Evolutionary conservation across 2,797 vertebrate genomes (phyloP).

Genomic region (Peromyscus aztecus): DNA sequence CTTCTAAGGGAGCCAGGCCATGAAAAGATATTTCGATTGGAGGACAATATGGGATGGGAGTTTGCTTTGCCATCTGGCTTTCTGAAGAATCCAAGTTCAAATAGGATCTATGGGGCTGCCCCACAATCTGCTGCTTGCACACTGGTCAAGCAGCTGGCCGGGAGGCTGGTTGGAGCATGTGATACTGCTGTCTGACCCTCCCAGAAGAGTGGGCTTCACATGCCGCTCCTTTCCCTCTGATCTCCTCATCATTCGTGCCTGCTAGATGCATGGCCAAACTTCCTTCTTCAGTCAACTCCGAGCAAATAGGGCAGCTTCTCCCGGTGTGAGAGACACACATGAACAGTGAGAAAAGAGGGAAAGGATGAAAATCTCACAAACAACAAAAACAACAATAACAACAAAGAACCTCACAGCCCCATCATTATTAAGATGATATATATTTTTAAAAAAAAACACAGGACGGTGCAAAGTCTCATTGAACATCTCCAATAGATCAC

Average conservation of each 20-base stretch:
- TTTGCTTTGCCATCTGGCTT: not conserved
- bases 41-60: not conserved
- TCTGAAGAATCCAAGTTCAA: not conserved
- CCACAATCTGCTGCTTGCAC: not conserved
- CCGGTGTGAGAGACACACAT: not conserved
- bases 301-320: conserved; percentile 1
- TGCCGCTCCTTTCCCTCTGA: not conserved
- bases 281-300: not conserved
- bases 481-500: not conserved
- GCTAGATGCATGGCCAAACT: not conserved
- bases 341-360: conserved; percentile 56
- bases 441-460: not conserved
- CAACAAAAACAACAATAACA: not conserved
- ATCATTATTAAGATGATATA: conserved; percentile 69
- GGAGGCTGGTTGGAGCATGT: conserved; percentile 21
- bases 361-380: conserved; percentile 51
- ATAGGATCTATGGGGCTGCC: not conserved
- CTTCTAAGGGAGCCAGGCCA: not conserved
- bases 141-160: not conserved
- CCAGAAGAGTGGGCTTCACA: conserved; percentile 12
- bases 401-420: not conserved
- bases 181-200: conserved; percentile 9
- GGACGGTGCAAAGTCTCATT: conserved; percentile 46
- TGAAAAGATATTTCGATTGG: not conserved
- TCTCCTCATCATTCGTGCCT: not conserved